Evolutionary conservation across 2,888 invertebrate species (phyloP).

Genomic region (Adelognathus sp.): DNA sequence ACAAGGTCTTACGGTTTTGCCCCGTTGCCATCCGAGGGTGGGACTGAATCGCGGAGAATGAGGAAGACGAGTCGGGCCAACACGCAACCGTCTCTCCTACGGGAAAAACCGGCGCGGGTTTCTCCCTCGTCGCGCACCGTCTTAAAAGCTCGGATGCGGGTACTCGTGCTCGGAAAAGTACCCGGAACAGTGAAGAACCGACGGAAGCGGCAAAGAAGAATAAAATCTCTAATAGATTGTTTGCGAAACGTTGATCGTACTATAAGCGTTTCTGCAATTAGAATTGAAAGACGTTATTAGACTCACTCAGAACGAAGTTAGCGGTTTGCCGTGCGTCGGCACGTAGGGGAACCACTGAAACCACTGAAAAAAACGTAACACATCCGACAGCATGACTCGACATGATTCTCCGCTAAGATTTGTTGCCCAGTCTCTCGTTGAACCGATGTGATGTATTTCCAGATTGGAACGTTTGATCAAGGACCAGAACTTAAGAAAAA

Average conservation of each 20-base stretch:
- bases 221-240: neutral
- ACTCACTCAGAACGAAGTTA: no score
- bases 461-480: no score
- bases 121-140: slow-evolving; percentile 4
- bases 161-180: slow-evolving; percentile 45
- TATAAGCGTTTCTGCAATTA: neutral
- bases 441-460: no score
- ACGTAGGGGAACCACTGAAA: neutral
- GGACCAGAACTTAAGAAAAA: no score
- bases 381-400: no score
- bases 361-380: no score
- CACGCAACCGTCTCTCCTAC: slow-evolving; percentile 51
- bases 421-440: no score
- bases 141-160: slow-evolving; percentile 55
- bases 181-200: slow-evolving; percentile 11
- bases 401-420: no score
- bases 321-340: neutral
- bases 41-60: slow-evolving; percentile 23
- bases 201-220: slow-evolving; percentile 1
- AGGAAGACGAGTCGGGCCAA: slow-evolving; percentile 50
- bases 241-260: neutral
- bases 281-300: no score
- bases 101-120: neutral
- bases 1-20: slow-evolving; percentile 64
- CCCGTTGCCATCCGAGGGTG: slow-evolving; percentile 36